Evolutionary conservation across 2,797 vertebrate genomes (phyloP).

Genomic region (Lates japonicus): DNA sequence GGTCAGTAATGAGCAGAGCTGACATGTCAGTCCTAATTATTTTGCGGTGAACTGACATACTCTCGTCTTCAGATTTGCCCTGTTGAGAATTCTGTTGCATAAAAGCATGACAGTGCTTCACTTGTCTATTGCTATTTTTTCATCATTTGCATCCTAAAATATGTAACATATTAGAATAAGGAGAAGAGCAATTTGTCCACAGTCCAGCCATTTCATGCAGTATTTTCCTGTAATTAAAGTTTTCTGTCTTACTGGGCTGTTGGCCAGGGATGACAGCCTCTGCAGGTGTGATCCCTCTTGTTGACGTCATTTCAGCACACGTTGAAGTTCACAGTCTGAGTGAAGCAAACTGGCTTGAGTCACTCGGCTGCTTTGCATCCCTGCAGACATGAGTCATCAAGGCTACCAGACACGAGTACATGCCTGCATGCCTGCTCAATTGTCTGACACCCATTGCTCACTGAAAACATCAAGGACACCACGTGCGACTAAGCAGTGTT

Average conservation of each 20-base stretch:
- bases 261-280: slow-evolving; percentile 31
- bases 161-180: background rate
- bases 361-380: slow-evolving; percentile 59
- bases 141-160: background rate
- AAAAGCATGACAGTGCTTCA: slow-evolving; percentile 15
- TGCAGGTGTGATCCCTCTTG: slow-evolving; percentile 46
- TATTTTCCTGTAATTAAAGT: slow-evolving; percentile 22
- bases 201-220: slow-evolving; percentile 5
- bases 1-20: slow-evolving; percentile 38
- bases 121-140: background rate
- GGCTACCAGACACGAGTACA: slow-evolving; percentile 49
- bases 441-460: slow-evolving; percentile 43
- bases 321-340: slow-evolving; percentile 44
- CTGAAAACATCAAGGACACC: slow-evolving; percentile 49
- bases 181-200: background rate
- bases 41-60: slow-evolving; percentile 4
- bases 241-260: slow-evolving; percentile 21
- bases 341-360: slow-evolving; percentile 55
- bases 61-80: slow-evolving; percentile 2
- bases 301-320: slow-evolving; percentile 44
- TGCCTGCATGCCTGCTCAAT: slow-evolving; percentile 41
- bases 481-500: slow-evolving; percentile 1
- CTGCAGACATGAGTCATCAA: slow-evolving; percentile 74
- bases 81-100: background rate
- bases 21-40: slow-evolving; percentile 36